These are phyloP conservation scores for Cantharis rustica DNA, from an alignment of 2,888 invertebrate species.

Conservation along the genomic window DNA sequence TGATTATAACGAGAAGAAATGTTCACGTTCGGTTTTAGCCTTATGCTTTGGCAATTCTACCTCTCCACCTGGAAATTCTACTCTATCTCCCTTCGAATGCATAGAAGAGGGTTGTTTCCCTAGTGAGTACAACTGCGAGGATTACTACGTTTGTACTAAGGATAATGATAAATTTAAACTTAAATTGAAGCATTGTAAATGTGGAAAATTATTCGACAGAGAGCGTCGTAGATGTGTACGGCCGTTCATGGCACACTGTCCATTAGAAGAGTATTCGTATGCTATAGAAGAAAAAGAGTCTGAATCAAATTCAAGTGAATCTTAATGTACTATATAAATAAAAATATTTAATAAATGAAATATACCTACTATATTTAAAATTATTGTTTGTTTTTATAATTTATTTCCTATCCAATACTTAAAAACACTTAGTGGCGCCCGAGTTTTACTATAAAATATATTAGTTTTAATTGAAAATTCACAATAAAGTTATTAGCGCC, in stretches of 20 bases:
- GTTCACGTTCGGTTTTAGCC: constrained; percentile 25
- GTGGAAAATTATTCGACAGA: constrained; percentile 56
- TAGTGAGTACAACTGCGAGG: constrained; percentile 53
- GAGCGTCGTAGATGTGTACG: constrained; percentile 42
- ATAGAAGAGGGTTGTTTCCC: constrained; percentile 53
- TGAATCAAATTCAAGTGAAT: constrained; percentile 3
- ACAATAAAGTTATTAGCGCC: not conserved
- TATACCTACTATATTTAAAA: not conserved
- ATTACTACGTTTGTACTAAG: constrained; percentile 58
- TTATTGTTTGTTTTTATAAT: not conserved
- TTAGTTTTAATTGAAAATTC: not conserved
- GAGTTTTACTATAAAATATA: not conserved
- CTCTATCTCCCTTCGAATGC: constrained; percentile 46
- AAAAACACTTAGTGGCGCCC: not conserved
- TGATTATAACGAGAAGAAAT: constrained; percentile 49
- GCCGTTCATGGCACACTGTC: constrained; percentile 45
- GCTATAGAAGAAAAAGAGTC: not conserved
- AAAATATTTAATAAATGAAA: not conserved
- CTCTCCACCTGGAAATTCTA: not conserved
- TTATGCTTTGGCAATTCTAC: constrained; percentile 12
- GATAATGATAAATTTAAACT: constrained; percentile 48
- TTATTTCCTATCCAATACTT: too few species aligned
- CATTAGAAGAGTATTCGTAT: constrained; percentile 31
- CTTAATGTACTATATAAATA: not conserved
- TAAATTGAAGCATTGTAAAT: constrained; percentile 54